Base-by-base conservation (phyloP, 2,888 invertebrate species). In the Nowickia ferox region DNA sequence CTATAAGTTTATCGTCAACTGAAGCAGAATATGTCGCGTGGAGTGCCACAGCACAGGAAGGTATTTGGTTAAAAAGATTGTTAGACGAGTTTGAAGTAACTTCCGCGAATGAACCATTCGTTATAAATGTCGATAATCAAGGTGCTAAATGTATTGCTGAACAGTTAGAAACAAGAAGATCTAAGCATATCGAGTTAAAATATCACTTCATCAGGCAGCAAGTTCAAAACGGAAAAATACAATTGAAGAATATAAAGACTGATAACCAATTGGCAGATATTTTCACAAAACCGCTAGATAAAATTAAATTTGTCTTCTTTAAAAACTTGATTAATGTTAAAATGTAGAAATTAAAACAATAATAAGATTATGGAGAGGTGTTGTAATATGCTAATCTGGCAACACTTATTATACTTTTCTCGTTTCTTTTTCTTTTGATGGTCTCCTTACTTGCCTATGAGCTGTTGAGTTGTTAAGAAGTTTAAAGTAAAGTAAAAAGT, bases 151-250 rank as follows among this genome's bases (percentile, higher is more conserved):
- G 11, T 38, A 61, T 72, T 48, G 72, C 72, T 13, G 72, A 72
- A 13, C 72, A 72, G n/a, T 17, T 61, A 38, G 59, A 61, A 22
- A 72, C 59, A 10, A 72, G 17, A 17, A 48, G 48, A 48, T 72
- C 72, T 15, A 72, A 72, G 17, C 72, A 72, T 59, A 72, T 59
- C 2, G 72, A 72, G 17, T 48, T 72, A 10, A 72, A 48, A 15
- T 59, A 72, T 46, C 59, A 59, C 22, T 72, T 72, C 40, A 72
- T 71, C 2, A 71, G 71, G 11, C 69, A 71, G 30, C 71, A 57
- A 6, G 30, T 71, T 57, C 71, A 42, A 61, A 40, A 74, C 8
- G 40, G 61, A 13, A 61, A 17, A 2, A 61, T 74, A 38, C 10
- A 46, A 9, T 46, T 74, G 6, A 6, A 61, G 44, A 61, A 61